A percentile compares a stretch with the other conserved stretches of the same genome.
Evolutionary conservation across 1,140 invertebrate genomes (phyloP).

Genomic region (Eufriesea mexicana): DNA sequence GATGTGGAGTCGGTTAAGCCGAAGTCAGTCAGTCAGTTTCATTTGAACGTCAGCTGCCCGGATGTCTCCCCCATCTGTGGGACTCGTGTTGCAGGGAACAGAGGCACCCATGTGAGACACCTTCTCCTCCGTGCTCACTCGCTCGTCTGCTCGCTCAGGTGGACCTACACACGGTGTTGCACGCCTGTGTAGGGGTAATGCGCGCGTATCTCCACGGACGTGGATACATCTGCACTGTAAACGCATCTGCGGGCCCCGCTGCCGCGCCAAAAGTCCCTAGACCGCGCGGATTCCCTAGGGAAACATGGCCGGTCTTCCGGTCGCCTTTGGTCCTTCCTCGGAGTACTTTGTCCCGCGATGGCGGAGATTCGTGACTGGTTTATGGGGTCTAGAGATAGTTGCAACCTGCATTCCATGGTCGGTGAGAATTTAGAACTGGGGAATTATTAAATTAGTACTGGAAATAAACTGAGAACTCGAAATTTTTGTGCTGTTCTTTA

Average conservation of each 20-base stretch:
- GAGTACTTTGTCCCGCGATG: too few relatives aligned
- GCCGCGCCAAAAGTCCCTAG: constrained; percentile 17
- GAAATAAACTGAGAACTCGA: too few relatives aligned
- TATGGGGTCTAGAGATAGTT: too few relatives aligned
- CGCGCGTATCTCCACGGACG: constrained; percentile 60
- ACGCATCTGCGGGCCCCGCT: constrained; percentile 56
- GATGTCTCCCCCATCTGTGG: constrained; percentile 82
- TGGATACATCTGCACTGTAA: constrained; percentile 63
- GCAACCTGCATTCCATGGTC: too few relatives aligned
- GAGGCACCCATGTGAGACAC: constrained; percentile 82
- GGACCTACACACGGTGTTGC: constrained; percentile 74
- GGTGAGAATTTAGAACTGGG: too few relatives aligned
- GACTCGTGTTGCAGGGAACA: constrained; percentile 80
- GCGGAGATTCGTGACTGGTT: too few relatives aligned
- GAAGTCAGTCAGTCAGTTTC: constrained; percentile 82
- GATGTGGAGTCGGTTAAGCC: constrained; percentile 83
- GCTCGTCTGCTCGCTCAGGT: constrained; percentile 78
- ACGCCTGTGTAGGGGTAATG: constrained; percentile 66
- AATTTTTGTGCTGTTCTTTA: too few relatives aligned
- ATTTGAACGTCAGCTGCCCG: constrained; percentile 82
- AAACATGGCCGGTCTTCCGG: too few relatives aligned
- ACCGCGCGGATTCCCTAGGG: too few relatives aligned
- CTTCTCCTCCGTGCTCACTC: constrained; percentile 78
- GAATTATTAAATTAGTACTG: too few relatives aligned
- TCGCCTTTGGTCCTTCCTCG: too few relatives aligned